Evolutionary conservation across 2,797 vertebrate genomes (phyloP).

Genomic region (Cottoperca gobio): DNA sequence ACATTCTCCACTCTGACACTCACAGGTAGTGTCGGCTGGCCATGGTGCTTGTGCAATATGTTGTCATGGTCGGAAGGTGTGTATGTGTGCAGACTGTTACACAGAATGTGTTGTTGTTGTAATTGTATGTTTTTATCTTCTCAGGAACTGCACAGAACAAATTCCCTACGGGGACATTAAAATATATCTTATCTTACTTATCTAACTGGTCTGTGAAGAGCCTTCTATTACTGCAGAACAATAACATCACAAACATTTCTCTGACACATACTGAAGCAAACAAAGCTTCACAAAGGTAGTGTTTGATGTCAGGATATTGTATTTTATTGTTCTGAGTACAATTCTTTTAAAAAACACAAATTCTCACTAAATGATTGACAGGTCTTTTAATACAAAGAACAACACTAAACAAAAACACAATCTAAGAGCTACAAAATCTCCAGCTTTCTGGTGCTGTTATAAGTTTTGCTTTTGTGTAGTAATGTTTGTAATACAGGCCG

Average conservation of each 20-base stretch:
- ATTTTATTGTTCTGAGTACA: not conserved
- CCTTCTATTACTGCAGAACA: not conserved
- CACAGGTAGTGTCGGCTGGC: too few species aligned
- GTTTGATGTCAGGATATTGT: not conserved
- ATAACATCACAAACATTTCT: slow-evolving; percentile 5
- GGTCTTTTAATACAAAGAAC: not conserved
- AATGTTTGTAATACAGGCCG: not conserved
- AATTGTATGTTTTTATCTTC: too few species aligned
- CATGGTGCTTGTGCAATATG: too few species aligned
- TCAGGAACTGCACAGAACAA: too few species aligned
- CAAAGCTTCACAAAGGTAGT: not conserved
- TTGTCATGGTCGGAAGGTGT: too few species aligned
- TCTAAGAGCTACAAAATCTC: not conserved
- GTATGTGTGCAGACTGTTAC: too few species aligned
- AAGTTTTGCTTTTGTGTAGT: slow-evolving; percentile 6
- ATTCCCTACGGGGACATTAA: too few species aligned
- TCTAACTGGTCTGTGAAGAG: not conserved
- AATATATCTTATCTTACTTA: too few species aligned
- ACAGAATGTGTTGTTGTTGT: too few species aligned
- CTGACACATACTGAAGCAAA: not conserved
- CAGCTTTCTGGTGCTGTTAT: not conserved
- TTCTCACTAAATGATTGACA: not conserved
- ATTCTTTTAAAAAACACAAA: not conserved
- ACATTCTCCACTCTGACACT: too few species aligned
- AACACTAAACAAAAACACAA: not conserved